phyloP scores from a whole-genome alignment of 1,140 invertebrate species.

The Drosophila nebulosa region DNA sequence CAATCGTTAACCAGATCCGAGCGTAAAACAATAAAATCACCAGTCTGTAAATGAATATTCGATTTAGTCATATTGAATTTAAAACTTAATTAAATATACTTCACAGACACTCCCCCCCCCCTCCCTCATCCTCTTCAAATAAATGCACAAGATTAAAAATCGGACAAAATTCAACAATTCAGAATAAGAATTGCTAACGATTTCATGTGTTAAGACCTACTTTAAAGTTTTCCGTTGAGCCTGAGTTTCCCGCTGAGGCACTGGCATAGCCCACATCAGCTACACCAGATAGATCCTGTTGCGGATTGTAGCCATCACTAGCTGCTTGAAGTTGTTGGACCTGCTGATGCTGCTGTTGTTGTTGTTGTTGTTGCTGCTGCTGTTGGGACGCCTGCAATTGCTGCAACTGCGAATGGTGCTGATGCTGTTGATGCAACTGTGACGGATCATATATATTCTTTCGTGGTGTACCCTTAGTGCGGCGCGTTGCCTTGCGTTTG shows the following conservation, averaged over 20 bases:
- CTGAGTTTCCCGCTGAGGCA: conserved; percentile 36
- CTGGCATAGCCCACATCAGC: conserved; percentile 53
- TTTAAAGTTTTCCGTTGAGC: conserved; percentile 71
- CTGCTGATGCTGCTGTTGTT: conserved; percentile 48
- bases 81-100: background rate
- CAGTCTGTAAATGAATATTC: conserved; percentile 84
- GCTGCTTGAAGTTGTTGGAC: conserved; percentile 44
- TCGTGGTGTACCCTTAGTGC: conserved; percentile 71
- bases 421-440: conserved; percentile 39
- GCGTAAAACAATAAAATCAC: conserved; percentile 92
- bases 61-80: background rate
- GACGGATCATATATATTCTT: conserved; percentile 64
- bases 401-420: conserved; percentile 37
- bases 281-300: conserved; percentile 63
- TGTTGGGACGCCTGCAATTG: conserved; percentile 34
- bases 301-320: conserved; percentile 61
- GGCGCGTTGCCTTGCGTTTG: conserved; percentile 67
- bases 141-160: too few species aligned
- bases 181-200: too few species aligned
- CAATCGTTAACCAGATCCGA: conserved; percentile 88
- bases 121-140: too few species aligned
- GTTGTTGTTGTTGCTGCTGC: conserved; percentile 32
- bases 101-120: too few species aligned
- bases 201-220: conserved; percentile 32
- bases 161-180: too few species aligned